Conservation (phyloP, 2,888 invertebrate genomes). For the Conomelus anceps region DNA sequence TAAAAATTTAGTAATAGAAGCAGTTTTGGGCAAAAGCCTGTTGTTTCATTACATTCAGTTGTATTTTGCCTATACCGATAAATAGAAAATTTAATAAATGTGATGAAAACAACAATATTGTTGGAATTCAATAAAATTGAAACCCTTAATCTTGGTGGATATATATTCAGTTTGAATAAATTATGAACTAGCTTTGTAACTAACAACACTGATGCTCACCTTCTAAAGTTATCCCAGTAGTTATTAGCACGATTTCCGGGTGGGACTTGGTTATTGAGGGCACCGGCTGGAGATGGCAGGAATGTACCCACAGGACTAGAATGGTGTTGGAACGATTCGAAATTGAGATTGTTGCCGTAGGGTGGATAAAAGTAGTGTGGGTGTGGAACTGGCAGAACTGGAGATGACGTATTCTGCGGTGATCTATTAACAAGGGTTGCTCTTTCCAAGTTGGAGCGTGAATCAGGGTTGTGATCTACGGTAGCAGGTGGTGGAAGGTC, state of each 20-base stretch:
- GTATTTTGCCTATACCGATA: too few relatives aligned
- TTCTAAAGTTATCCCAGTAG: conserved; percentile 90
- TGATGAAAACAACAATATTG: too few relatives aligned
- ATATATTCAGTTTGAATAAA: too few relatives aligned
- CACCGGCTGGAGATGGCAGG: conserved; percentile 40
- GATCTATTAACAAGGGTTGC: conserved; percentile 1
- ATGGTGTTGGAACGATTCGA: conserved; percentile 25
- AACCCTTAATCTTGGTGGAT: too few relatives aligned
- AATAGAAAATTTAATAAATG: too few relatives aligned
- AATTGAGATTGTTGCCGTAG: conserved; percentile 36
- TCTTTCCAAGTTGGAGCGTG: not conserved
- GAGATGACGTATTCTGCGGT: too few relatives aligned
- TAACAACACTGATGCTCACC: conserved; percentile 52
- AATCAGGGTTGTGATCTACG: not conserved
- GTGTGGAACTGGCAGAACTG: not conserved
- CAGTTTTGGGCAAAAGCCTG: too few relatives aligned
- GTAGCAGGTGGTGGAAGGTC: conserved; percentile 17
- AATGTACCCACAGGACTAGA: conserved; percentile 20
- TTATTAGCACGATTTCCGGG: conserved; percentile 87
- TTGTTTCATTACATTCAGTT: too few relatives aligned
- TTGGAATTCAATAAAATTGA: too few relatives aligned
- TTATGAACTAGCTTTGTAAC: too few relatives aligned
- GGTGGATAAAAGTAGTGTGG: conserved; percentile 7
- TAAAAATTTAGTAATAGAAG: too few relatives aligned
- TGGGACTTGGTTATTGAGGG: conserved; percentile 82